phyloP scores from a whole-genome alignment of 1,140 invertebrate genomes.

The Calosoma granatense region DNA sequence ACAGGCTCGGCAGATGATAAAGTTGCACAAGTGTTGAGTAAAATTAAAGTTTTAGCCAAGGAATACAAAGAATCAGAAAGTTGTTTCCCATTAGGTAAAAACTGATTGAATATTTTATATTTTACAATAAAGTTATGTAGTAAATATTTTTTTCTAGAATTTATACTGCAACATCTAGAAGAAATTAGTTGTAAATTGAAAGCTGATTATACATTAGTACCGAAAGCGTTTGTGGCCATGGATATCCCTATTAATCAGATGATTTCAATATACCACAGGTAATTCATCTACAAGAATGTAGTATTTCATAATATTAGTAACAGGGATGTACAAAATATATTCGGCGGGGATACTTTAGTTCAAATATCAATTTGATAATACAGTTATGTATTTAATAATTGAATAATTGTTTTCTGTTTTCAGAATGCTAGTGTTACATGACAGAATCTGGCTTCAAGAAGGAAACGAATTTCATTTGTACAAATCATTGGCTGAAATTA shows the following conservation, averaged over 20 bases:
- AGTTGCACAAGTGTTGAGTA: constrained; percentile 55
- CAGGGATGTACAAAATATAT: no score
- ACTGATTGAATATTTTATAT: no score
- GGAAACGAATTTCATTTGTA: constrained; percentile 69
- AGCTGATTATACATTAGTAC: constrained; percentile 55
- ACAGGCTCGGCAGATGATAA: constrained; percentile 47
- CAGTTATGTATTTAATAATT: constrained; percentile 8
- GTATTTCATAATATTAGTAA: constrained; percentile 14
- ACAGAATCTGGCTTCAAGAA: constrained; percentile 63
- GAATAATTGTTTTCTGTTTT: constrained; percentile 23
- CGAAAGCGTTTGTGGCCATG: constrained; percentile 54
- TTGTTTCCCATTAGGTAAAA: constrained; percentile 61
- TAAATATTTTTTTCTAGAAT: constrained; percentile 42
- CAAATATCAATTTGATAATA: constrained; percentile 11
- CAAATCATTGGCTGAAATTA: constrained; percentile 52
- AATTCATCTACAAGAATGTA: no score
- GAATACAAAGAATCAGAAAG: constrained; percentile 62
- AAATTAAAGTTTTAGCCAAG: constrained; percentile 60
- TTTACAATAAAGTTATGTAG: background rate
- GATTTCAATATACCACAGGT: constrained; percentile 54
- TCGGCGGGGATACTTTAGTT: no score
- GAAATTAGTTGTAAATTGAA: constrained; percentile 58
- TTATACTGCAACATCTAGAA: constrained; percentile 63
- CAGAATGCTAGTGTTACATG: constrained; percentile 61
- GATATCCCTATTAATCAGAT: constrained; percentile 60